Conservation (phyloP, 2,888 invertebrate genomes). For the Leptopilina syphax region DNA sequence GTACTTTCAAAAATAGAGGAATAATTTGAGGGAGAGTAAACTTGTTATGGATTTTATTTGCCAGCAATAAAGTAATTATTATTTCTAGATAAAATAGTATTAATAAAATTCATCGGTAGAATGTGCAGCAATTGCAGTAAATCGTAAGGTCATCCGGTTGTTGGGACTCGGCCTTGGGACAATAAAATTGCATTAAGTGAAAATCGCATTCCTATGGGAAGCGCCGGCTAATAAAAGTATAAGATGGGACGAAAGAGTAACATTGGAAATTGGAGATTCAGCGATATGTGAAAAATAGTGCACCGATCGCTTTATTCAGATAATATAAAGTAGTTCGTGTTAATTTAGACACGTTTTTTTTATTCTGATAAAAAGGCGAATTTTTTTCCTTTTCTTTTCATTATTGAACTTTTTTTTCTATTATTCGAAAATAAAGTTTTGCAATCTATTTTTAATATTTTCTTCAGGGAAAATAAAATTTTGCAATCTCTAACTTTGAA, state of each 20-base stretch:
- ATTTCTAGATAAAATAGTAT: background rate
- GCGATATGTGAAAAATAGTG: constrained; percentile 22
- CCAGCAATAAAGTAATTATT: background rate
- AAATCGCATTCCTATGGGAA: constrained; percentile 31
- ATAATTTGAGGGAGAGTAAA: background rate
- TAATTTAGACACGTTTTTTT: constrained; percentile 11
- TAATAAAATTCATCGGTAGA: constrained; percentile 5
- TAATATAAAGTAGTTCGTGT: constrained; percentile 6
- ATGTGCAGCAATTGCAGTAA: constrained; percentile 37
- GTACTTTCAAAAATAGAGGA: no score
- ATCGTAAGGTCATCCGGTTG: constrained; percentile 4
- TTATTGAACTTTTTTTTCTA: background rate
- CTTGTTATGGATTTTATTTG: background rate
- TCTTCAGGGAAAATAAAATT: background rate
- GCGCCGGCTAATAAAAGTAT: constrained; percentile 29
- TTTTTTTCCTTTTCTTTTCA: background rate
- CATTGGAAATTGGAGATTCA: constrained; percentile 27
- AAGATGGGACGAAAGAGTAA: constrained; percentile 12
- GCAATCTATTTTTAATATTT: background rate
- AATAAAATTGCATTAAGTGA: constrained; percentile 39
- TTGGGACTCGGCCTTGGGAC: constrained; percentile 24
- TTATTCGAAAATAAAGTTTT: background rate
- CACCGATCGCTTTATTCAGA: constrained; percentile 5
- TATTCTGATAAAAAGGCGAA: background rate
- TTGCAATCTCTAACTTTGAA: background rate